These are phyloP conservation scores for Diorhabda sublineata DNA, from an alignment of 1,140 invertebrate species.

Conservation along the genomic window DNA sequence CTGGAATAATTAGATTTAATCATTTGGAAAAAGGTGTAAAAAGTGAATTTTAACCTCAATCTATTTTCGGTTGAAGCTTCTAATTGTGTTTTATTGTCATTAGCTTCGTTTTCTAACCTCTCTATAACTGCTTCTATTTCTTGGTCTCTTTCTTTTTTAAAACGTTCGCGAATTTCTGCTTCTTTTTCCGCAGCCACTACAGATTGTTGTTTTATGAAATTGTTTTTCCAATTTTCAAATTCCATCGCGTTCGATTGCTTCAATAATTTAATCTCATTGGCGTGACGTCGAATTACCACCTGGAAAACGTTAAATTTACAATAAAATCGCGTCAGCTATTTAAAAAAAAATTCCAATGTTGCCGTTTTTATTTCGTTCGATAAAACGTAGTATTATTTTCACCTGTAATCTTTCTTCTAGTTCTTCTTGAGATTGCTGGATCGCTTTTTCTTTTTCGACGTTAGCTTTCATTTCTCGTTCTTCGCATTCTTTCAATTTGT, in stretches of 20 bases:
- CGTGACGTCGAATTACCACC: slow-evolving; percentile 43
- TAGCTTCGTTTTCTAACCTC: slow-evolving; percentile 58
- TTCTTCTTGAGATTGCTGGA: slow-evolving; percentile 49
- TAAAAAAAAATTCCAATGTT: too few relatives aligned
- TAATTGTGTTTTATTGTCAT: slow-evolving; percentile 48
- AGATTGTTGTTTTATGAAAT: slow-evolving; percentile 56
- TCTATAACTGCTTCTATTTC: slow-evolving; percentile 64
- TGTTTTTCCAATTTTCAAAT: slow-evolving; percentile 53
- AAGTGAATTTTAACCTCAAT: slow-evolving; percentile 48
- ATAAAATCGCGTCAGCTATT: neutral
- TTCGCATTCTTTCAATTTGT: slow-evolving; percentile 49
- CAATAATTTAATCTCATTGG: slow-evolving; percentile 54
- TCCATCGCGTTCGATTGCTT: slow-evolving; percentile 55
- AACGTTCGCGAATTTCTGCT: slow-evolving; percentile 55
- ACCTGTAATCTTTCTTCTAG: slow-evolving; percentile 49
- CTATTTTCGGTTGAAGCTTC: slow-evolving; percentile 57
- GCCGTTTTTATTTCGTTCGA: too few relatives aligned
- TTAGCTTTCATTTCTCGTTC: slow-evolving; percentile 45
- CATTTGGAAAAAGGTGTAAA: neutral
- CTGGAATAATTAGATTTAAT: slow-evolving; percentile 44
- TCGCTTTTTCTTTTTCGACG: slow-evolving; percentile 46
- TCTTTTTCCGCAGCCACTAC: slow-evolving; percentile 55
- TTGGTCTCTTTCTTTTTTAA: slow-evolving; percentile 58
- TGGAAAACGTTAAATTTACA: slow-evolving; percentile 1
- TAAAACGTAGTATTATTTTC: neutral